Percentiles rank a stretch among this genome's conserved stretches.
Conservation (phyloP, 2,888 invertebrate species). For the Eurytoma californica region DNA sequence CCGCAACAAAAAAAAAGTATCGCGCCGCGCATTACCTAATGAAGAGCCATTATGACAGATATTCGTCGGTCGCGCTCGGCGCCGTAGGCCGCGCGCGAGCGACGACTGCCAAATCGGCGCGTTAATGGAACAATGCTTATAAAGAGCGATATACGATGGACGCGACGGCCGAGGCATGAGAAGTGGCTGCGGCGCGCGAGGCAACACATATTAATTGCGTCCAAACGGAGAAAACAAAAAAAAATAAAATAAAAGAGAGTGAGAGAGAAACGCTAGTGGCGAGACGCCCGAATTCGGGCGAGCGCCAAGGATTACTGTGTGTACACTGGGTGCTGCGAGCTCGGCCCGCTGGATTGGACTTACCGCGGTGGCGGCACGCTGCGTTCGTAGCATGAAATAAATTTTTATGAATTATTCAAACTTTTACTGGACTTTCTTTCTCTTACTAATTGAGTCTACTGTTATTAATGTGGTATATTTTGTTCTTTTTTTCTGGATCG, state of each 20-base stretch:
- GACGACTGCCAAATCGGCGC: neutral
- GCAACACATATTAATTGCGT: constrained; percentile 53
- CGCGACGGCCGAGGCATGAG: constrained; percentile 26
- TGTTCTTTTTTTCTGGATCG: neutral
- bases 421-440: constrained; percentile 30
- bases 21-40: constrained; percentile 16
- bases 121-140: constrained; percentile 26
- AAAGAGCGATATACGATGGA: neutral
- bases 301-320: constrained; percentile 19
- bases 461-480: neutral
- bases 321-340: neutral
- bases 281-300: constrained; percentile 14
- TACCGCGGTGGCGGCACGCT: constrained; percentile 85
- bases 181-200: constrained; percentile 16
- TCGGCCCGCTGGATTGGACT: constrained; percentile 73
- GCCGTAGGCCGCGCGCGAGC: neutral
- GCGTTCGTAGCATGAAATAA: constrained; percentile 76
- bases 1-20: constrained; percentile 6
- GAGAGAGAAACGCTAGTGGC: constrained; percentile 36
- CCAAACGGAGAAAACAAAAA: constrained; percentile 27
- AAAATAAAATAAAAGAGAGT: too few species aligned
- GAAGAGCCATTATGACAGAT: constrained; percentile 18
- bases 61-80: neutral
- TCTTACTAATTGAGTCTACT: constrained; percentile 31
- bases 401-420: constrained; percentile 71